Base-by-base conservation (phyloP, 2,888 invertebrate genomes). In the Leptopterna dolabrata region DNA sequence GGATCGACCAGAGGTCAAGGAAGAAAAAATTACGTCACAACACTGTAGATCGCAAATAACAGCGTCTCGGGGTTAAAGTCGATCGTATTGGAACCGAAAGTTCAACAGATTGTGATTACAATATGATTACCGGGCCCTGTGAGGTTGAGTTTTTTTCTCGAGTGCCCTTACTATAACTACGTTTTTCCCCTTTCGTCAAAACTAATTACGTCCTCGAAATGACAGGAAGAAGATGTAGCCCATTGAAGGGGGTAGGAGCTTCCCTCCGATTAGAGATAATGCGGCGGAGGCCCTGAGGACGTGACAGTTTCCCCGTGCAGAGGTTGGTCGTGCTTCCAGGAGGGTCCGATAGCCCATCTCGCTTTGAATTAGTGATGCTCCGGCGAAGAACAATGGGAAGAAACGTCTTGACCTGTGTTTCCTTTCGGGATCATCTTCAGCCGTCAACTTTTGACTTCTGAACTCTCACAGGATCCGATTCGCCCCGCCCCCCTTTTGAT, bases 301-400 rank as follows among this genome's bases (percentile, higher is more conserved):
- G 73, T 73, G 73, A 73, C 73, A 73, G 73, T 73, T 73, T 63
- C 63, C 63, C 14, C 36, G 9, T 19, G 29, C 14, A 14, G 41
- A n/a, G 73, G 30, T 73, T 19, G 73, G 41, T 73, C 73, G 73
- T 73, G 73, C 73, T 41, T 19, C 73, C 41, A 30, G 30, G 36
- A 30, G 30, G 36, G 73, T 73, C 73, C 30, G 73, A 73, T 73
- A 73, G 73, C 73, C 41, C 73, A 73, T 73, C 73, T 73, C 73
- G 41, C 73, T 73, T n/a, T 73, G 73, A 73, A 73, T 73, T 73
- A 73, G 73, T 41, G 73, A 73, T 41, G 73, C 73, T 73, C 73
- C 30, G 36, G 29, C 13, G 73, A 41, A n/a, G 73, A 73, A 73
- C 73, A 73, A 73, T 73, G 41, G 41, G 73, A 73, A 73, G 41